Evolutionary conservation across 1,140 invertebrate species (phyloP), one percentile per base, ranked within the genome.

Genomic region (Dendrolimus kikuchii): DNA sequence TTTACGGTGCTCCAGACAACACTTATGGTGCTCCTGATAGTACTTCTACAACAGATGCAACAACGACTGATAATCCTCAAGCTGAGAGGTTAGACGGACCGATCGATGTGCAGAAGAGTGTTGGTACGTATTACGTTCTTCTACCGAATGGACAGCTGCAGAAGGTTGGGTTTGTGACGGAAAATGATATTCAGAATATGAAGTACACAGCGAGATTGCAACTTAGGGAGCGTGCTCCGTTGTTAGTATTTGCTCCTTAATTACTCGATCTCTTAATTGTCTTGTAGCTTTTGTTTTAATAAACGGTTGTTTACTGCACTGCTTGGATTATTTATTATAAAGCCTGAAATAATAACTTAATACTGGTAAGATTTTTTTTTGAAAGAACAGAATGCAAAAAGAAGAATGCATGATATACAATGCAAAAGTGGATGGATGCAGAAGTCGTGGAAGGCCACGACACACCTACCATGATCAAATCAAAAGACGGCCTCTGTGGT

Each of bases 161-260:
- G 50, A 71, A 63, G 49, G 73, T 84, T 37, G 65, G 76, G 51
- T 80, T 77, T 48, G 53, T 74, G 44, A 79, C 78, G 1, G 72
- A 80, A 51, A 79, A 73, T 61, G 81, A 83, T 52, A 50, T 81
- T 6, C 77, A 79, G 59, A 84, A 81, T 38, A 79, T 83, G 83
- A 78, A 68, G 51, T 74, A 81, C n/a, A 72, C 71, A 0, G 81
- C 77, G 0, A 66, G 67, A 23, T 48, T 84, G 40, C 70, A 81
- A 46, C 49, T 77, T 0, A 58, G 69, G 8, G 66, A 78, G 7
- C 71, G 70, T 5, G 79, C 74, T 0, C 77, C 79, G 1, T 51
- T 84, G 10, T 69, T 71, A 40, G 55, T 82, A 0, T 73, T 82
- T 52, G 68, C 67, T 46, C 68, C 71, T 55, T 81, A 60, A 71